phyloP scores from a whole-genome alignment of 1,140 invertebrate species.

The Adelges cooleyi region DNA sequence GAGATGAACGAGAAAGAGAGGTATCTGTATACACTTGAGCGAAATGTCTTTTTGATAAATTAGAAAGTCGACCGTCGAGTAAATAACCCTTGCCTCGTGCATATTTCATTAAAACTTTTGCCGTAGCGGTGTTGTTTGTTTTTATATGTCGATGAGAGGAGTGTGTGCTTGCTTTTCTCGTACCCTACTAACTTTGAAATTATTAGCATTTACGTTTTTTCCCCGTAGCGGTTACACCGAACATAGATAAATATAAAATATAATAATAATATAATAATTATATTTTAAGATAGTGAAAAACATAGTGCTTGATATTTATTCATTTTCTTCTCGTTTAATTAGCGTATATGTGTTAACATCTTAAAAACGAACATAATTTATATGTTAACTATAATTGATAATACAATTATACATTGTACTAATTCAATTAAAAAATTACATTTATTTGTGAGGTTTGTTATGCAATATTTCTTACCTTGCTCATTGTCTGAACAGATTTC shows the following conservation, averaged over 20 bases:
- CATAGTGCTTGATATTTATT: too few species aligned
- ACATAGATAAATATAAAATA: too few species aligned
- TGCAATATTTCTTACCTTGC: neutral
- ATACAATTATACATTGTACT: too few species aligned
- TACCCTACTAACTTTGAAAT: slow-evolving; percentile 9
- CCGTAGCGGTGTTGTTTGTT: slow-evolving; percentile 18
- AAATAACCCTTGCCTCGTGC: slow-evolving; percentile 28
- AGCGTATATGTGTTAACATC: too few species aligned
- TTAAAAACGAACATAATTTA: too few species aligned
- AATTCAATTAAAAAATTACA: too few species aligned
- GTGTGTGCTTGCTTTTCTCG: neutral
- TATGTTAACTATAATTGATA: too few species aligned
- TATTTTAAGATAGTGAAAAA: too few species aligned
- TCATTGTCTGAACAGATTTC: neutral
- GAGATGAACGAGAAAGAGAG: slow-evolving; percentile 1
- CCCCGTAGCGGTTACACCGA: neutral
- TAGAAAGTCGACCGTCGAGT: slow-evolving; percentile 29
- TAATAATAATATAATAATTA: too few species aligned
- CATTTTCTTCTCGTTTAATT: too few species aligned
- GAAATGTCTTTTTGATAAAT: slow-evolving; percentile 29
- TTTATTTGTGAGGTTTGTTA: too few species aligned
- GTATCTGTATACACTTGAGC: slow-evolving; percentile 27
- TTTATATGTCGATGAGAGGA: slow-evolving; percentile 18
- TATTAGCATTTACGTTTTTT: slow-evolving; percentile 9
- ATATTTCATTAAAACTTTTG: slow-evolving; percentile 29